These are phyloP conservation scores for Oceanites oceanicus DNA, from an alignment of 2,113 vertebrate species.

Conservation along the genomic window DNA sequence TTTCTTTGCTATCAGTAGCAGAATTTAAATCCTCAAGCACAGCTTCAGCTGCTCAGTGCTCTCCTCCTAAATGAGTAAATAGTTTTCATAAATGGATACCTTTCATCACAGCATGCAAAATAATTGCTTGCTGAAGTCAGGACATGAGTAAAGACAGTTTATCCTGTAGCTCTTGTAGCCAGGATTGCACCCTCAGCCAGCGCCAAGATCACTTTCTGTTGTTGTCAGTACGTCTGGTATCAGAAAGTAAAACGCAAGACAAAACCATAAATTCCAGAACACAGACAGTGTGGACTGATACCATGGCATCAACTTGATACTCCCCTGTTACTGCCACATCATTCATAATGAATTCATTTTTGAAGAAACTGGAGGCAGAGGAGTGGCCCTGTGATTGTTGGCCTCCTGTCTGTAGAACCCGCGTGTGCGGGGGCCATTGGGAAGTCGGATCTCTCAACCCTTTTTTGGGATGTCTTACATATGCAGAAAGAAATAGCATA, in stretches of 20 bases:
- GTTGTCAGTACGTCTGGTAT: neutral
- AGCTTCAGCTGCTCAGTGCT: neutral
- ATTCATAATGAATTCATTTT: neutral
- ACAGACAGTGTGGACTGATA: neutral
- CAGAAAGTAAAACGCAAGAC: neutral
- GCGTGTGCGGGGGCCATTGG: accelerated
- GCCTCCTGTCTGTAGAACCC: neutral
- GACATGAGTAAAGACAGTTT: neutral
- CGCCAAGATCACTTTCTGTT: neutral
- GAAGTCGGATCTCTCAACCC: neutral
- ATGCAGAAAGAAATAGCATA: neutral
- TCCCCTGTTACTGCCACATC: neutral
- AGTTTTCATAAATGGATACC: neutral
- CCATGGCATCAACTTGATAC: neutral
- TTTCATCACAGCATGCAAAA: neutral
- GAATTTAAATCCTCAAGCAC: neutral
- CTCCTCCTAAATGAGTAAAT: neutral
- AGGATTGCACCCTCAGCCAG: neutral
- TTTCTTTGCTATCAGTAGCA: neutral
- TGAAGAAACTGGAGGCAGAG: neutral
- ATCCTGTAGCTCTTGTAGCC: neutral
- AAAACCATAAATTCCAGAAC: neutral
- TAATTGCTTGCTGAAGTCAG: neutral
- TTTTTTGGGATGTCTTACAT: neutral
- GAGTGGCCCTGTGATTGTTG: neutral